A percentile compares a stretch with the other conserved stretches of the same genome.
Evolutionary conservation across 92 coral and sea anemone genomes (phyloP).

Genomic region (Epizoanthus ramosus): DNA sequence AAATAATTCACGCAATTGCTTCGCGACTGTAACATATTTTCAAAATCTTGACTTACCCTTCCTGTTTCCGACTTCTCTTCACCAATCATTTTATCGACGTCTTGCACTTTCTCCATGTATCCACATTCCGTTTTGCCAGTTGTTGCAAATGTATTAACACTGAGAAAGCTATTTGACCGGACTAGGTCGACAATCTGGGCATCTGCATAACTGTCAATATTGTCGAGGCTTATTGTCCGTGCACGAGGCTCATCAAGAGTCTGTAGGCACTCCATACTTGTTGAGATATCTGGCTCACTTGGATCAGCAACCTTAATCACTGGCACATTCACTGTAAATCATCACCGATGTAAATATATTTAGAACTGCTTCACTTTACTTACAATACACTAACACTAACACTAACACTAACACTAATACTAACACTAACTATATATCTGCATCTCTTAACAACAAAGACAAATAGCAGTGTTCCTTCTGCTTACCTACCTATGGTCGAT

Average conservation of each 20-base stretch:
- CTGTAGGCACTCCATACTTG: too few species aligned
- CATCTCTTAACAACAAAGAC: background rate
- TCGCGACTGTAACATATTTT: background rate
- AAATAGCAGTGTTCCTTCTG: background rate
- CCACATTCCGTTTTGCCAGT: constrained; percentile 35
- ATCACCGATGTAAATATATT: too few species aligned
- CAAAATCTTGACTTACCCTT: constrained; percentile 31
- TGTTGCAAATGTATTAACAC: constrained; percentile 30
- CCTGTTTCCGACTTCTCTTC: constrained; percentile 59
- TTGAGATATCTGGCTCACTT: too few species aligned
- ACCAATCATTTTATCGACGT: constrained; percentile 49
- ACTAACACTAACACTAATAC: too few species aligned
- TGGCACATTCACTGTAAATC: too few species aligned
- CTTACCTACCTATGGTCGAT: background rate
- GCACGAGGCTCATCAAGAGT: constrained; percentile 4
- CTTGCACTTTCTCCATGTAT: background rate
- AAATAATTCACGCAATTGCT: background rate
- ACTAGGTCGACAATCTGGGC: background rate
- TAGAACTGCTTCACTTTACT: too few species aligned
- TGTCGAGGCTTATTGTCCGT: constrained; percentile 21
- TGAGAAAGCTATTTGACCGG: background rate
- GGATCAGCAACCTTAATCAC: too few species aligned
- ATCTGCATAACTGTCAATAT: background rate
- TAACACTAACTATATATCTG: background rate
- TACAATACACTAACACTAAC: too few species aligned